Percentiles rank a stretch among this genome's conserved stretches.
Conservation (phyloP, 2,113 vertebrate genomes). For the Myiopsitta monachus region DNA sequence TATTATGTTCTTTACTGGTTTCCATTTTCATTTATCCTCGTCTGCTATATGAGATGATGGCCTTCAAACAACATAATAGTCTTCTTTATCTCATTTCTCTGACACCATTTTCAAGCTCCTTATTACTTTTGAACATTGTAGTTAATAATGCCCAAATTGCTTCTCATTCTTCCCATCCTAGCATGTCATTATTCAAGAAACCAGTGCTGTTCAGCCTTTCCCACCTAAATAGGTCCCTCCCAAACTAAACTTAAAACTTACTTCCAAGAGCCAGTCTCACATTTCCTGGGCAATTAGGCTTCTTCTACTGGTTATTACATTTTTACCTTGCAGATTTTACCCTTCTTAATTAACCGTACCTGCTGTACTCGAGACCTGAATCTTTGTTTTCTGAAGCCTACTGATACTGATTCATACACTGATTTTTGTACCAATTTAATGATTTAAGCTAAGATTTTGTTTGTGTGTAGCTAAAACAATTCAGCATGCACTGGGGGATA, state of each 20-base stretch:
- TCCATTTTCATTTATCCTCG: constrained; percentile 33
- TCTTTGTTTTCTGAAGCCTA: neutral
- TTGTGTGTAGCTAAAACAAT: neutral
- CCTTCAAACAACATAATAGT: constrained; percentile 31
- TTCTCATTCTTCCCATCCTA: constrained; percentile 31
- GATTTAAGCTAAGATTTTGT: neutral
- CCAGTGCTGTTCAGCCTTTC: constrained; percentile 12
- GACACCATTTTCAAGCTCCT: constrained; percentile 37
- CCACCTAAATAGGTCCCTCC: neutral
- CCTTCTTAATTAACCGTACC: neutral
- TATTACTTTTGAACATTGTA: constrained; percentile 27
- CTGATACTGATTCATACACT: neutral
- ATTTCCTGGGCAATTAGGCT: neutral
- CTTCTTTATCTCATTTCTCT: constrained; percentile 44
- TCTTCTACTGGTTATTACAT: neutral
- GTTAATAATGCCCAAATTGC: constrained; percentile 39
- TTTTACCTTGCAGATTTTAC: neutral
- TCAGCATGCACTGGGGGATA: neutral
- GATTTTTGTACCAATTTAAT: neutral
- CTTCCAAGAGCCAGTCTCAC: neutral
- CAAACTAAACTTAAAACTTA: neutral
- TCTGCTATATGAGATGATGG: neutral
- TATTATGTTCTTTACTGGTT: constrained; percentile 17
- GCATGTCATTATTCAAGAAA: constrained; percentile 43
- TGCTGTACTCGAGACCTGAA: neutral